phyloP scores from a whole-genome alignment of 2,888 invertebrate genomes.

The Muschampia plurimacula region DNA sequence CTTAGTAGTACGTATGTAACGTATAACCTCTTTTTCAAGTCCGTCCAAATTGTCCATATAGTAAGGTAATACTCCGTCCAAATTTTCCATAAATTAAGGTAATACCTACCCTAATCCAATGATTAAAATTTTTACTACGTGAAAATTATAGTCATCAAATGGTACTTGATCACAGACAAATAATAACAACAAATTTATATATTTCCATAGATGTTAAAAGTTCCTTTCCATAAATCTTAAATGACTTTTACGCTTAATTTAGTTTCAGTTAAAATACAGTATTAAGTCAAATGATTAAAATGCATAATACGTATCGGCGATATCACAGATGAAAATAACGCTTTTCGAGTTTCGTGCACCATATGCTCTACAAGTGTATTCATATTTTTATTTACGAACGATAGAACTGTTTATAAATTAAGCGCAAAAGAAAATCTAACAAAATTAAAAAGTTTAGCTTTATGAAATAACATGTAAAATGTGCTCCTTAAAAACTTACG shows the following conservation, averaged over 20 bases:
- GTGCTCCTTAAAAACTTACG: constrained; percentile 15
- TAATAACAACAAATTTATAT: constrained; percentile 37
- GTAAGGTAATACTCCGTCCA: no score
- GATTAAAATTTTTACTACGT: no score
- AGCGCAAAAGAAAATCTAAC: constrained; percentile 9
- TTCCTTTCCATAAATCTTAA: constrained; percentile 44
- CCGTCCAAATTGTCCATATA: no score
- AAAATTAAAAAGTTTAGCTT: not conserved
- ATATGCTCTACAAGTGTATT: constrained; percentile 12
- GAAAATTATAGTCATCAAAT: no score
- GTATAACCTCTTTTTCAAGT: no score
- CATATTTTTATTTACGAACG: not conserved
- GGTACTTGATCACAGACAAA: no score
- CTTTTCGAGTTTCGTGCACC: constrained; percentile 39
- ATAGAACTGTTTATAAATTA: constrained; percentile 20
- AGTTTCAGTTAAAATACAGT: constrained; percentile 41
- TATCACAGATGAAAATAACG: constrained; percentile 42
- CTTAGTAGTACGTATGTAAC: no score
- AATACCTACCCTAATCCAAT: no score
- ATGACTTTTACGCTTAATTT: constrained; percentile 42
- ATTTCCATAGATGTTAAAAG: constrained; percentile 51
- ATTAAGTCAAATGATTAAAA: constrained; percentile 18
- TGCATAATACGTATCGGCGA: constrained; percentile 32
- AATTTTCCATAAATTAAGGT: no score
- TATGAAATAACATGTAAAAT: not conserved